phyloP scores from a whole-genome alignment of 37 sponge, comb jelly and placozoan genomes.

The Agelas oroides region DNA sequence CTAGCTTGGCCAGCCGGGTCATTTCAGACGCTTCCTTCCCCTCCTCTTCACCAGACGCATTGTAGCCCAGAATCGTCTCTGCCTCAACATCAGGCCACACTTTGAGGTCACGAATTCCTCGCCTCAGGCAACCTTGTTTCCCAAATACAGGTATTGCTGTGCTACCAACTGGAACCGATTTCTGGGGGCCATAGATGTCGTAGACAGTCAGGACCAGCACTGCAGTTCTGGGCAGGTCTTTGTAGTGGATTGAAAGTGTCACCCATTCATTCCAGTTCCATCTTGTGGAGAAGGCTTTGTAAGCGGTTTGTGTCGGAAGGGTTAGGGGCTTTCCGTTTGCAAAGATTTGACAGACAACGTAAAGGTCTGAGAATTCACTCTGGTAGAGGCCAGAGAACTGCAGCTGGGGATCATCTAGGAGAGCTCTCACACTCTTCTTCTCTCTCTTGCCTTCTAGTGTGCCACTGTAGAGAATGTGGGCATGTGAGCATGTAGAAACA shows the following conservation, averaged over 20 bases:
- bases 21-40: constrained; percentile 64
- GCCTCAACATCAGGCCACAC: constrained; percentile 86
- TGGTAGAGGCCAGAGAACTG: constrained; percentile 90
- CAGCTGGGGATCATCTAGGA: constrained; percentile 77
- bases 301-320: constrained; percentile 87
- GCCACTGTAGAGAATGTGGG: constrained; percentile 59
- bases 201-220: constrained; percentile 79
- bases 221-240: constrained; percentile 84
- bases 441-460: constrained; percentile 84
- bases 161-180: constrained; percentile 68
- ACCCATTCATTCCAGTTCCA: constrained; percentile 99
- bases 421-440: constrained; percentile 68
- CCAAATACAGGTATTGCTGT: constrained; percentile 88
- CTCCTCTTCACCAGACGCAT: constrained; percentile 72
- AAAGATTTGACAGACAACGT: constrained; percentile 84
- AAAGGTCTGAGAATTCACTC: constrained; percentile 88
- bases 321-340: constrained; percentile 83
- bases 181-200: constrained; percentile 76
- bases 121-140: constrained; percentile 75
- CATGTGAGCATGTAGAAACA: no score
- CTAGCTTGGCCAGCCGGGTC: constrained; percentile 76
- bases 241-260: constrained; percentile 79
- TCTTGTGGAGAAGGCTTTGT: constrained; percentile 90
- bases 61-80: constrained; percentile 36
- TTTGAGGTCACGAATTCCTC: constrained; percentile 85